Percentiles rank a stretch among this genome's conserved stretches.
Evolutionary conservation across 2,113 vertebrate species (phyloP).

Genomic region (Cyprinodon variegatus): DNA sequence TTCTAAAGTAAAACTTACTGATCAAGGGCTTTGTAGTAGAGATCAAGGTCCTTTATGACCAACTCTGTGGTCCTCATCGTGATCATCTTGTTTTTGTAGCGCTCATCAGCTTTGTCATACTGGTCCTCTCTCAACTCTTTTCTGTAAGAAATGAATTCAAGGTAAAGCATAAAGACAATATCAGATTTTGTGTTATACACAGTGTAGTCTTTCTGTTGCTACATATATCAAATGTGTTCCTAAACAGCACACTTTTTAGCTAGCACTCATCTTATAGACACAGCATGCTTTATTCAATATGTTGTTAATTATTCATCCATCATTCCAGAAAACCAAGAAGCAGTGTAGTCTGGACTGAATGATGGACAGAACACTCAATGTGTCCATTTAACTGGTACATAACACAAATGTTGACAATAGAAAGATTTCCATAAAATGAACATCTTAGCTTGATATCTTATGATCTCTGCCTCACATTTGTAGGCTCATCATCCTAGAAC

Average conservation of each 20-base stretch:
- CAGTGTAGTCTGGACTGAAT: not conserved
- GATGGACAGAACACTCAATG: not conserved
- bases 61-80: constrained; percentile 95
- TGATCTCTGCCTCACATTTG: too few relatives aligned
- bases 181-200: too few relatives aligned
- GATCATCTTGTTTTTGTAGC: constrained; percentile 94
- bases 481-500: too few relatives aligned
- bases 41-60: constrained; percentile 92
- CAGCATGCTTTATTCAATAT: not conserved
- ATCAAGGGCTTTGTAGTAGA: constrained; percentile 97
- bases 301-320: not conserved
- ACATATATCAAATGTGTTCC: not conserved
- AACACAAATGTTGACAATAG: too few relatives aligned
- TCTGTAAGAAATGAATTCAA: constrained; percentile 46
- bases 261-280: not conserved
- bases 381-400: not conserved
- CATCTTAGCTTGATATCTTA: too few relatives aligned
- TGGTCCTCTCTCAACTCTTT: constrained; percentile 92
- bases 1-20: constrained; percentile 83
- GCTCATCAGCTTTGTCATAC: constrained; percentile 89
- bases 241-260: not conserved
- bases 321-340: not conserved
- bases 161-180: not conserved
- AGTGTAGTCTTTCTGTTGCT: not conserved
- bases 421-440: too few relatives aligned